These are phyloP conservation scores for Pituophis catenifer DNA, from an alignment of 2,113 vertebrate genomes.

Conservation along the genomic window DNA sequence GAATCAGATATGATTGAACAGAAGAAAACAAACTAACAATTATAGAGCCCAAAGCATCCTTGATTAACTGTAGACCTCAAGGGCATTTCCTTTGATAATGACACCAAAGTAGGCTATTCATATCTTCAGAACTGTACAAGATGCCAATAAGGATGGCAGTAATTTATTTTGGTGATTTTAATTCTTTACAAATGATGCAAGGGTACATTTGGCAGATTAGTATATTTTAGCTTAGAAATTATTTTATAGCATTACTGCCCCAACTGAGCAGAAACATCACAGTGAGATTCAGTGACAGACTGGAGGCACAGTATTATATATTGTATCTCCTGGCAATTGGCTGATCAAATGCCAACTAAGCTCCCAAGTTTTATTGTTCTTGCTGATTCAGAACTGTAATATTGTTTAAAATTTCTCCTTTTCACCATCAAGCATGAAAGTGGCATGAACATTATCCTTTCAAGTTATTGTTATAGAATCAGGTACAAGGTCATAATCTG, in stretches of 20 bases:
- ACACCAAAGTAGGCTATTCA: no score
- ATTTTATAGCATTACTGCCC: background rate
- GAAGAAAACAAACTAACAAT: no score
- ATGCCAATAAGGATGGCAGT: no score
- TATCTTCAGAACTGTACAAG: no score
- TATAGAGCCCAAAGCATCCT: no score
- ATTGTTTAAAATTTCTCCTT: background rate
- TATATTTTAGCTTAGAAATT: background rate
- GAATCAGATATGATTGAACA: no score
- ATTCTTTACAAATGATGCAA: background rate
- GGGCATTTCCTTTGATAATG: no score
- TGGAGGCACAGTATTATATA: background rate
- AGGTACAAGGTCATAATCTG: background rate
- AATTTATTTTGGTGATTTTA: no score
- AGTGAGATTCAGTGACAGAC: background rate
- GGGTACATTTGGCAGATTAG: background rate
- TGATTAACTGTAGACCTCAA: no score
- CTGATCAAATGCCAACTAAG: slow-evolving; percentile 12
- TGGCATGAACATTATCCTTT: background rate
- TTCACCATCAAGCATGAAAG: background rate
- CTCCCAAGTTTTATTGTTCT: slow-evolving; percentile 33
- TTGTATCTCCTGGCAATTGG: background rate
- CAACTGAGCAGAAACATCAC: background rate
- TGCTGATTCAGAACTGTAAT: slow-evolving; percentile 9
- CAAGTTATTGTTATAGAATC: background rate